phyloP scores from a whole-genome alignment of 2,888 invertebrate genomes.

The Ormyrus thymus region DNA sequence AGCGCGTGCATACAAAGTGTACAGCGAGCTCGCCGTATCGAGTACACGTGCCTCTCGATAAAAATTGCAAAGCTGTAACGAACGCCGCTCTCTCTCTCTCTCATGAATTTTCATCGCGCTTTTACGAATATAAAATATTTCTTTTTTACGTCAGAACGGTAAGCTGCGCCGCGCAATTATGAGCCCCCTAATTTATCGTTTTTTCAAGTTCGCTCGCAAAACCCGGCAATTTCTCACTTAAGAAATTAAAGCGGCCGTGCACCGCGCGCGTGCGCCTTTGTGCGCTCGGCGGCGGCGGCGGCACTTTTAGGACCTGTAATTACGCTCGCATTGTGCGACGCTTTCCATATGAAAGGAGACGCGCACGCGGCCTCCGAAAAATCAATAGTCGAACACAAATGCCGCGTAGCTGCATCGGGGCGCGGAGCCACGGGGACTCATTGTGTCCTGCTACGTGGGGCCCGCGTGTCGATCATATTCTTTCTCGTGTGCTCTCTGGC shows the following conservation, averaged over 20 bases:
- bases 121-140: no score
- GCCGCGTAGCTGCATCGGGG: neutral
- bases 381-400: constrained; percentile 46
- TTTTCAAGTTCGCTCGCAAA: neutral
- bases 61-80: no score
- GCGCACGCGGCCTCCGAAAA: constrained; percentile 30
- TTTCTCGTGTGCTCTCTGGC: neutral
- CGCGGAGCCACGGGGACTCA: constrained; percentile 7
- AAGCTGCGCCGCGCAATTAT: constrained; percentile 17
- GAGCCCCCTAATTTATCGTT: constrained; percentile 48
- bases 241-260: constrained; percentile 31
- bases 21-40: neutral
- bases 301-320: constrained; percentile 40
- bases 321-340: constrained; percentile 47
- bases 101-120: no score
- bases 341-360: constrained; percentile 46
- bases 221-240: constrained; percentile 41
- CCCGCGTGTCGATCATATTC: neutral
- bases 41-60: no score
- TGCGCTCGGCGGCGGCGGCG: neutral
- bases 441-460: neutral
- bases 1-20: neutral
- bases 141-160: no score
- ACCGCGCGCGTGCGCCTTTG: neutral
- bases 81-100: no score